Percentiles rank a stretch among this genome's conserved stretches.
Evolutionary conservation across 2,797 vertebrate species (phyloP).

Genomic region (Rhinella marina): DNA sequence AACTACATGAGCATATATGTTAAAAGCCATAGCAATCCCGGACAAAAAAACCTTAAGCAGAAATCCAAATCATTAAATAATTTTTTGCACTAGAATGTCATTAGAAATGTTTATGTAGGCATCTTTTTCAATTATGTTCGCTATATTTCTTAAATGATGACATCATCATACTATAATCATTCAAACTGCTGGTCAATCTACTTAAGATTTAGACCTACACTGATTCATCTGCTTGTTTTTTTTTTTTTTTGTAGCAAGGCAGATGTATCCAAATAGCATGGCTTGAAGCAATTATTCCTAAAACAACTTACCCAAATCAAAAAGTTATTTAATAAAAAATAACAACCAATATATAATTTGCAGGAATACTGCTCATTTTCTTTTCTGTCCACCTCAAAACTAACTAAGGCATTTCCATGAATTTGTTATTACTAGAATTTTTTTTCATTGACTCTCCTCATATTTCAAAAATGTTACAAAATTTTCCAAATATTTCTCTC

Average conservation of each 20-base stretch:
- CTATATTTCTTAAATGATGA: background rate
- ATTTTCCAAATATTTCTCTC: background rate
- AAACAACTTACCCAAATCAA: background rate
- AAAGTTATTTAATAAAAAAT: background rate
- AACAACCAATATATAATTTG: background rate
- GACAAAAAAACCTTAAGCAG: background rate
- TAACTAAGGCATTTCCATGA: background rate
- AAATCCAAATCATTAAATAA: background rate
- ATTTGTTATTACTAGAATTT: background rate
- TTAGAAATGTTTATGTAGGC: background rate
- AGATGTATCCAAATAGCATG: background rate
- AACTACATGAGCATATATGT: no score
- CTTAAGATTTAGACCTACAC: background rate
- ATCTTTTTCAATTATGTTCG: background rate
- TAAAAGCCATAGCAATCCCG: no score
- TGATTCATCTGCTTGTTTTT: background rate
- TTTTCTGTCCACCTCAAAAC: background rate
- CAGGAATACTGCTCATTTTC: background rate
- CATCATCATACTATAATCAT: background rate
- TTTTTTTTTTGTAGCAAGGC: background rate
- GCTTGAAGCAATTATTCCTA: background rate
- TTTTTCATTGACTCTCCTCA: background rate
- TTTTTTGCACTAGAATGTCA: slow-evolving; percentile 2
- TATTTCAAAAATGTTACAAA: no score
- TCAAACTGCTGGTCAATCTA: background rate